phyloP scores from a whole-genome alignment of 2,113 vertebrate genomes.

The Cacatua alba region DNA sequence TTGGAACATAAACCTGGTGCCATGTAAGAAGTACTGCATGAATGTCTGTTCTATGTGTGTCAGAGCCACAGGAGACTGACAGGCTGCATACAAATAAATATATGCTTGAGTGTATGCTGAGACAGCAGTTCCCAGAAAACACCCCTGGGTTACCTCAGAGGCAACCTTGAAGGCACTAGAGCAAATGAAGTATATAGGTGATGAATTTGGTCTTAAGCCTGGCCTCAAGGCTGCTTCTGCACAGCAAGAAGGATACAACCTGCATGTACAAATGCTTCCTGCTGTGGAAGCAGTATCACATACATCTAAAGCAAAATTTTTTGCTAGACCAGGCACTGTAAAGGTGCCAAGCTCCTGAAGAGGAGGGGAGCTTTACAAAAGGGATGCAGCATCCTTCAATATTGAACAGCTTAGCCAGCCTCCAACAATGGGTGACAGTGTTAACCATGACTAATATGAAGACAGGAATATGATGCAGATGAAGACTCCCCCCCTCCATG shows the following conservation, averaged over 20 bases:
- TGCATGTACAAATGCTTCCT: background rate
- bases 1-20: background rate
- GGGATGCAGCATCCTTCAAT: background rate
- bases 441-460: background rate
- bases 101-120: accelerated
- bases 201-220: background rate
- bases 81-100: background rate
- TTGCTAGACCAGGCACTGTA: background rate
- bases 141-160: background rate
- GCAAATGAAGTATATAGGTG: background rate
- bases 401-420: background rate
- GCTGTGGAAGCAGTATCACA: background rate
- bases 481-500: background rate
- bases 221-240: background rate
- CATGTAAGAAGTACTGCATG: background rate
- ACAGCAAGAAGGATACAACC: background rate
- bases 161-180: background rate
- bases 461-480: background rate
- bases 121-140: background rate
- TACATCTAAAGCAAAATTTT: background rate
- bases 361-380: background rate
- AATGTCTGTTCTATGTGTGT: accelerated
- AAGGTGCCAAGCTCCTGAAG: background rate
- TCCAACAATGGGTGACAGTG: background rate
- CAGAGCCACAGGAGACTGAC: background rate